These are phyloP conservation scores for Atopsyche davidsoni DNA, from an alignment of 1,140 invertebrate genomes.

Conservation along the genomic window DNA sequence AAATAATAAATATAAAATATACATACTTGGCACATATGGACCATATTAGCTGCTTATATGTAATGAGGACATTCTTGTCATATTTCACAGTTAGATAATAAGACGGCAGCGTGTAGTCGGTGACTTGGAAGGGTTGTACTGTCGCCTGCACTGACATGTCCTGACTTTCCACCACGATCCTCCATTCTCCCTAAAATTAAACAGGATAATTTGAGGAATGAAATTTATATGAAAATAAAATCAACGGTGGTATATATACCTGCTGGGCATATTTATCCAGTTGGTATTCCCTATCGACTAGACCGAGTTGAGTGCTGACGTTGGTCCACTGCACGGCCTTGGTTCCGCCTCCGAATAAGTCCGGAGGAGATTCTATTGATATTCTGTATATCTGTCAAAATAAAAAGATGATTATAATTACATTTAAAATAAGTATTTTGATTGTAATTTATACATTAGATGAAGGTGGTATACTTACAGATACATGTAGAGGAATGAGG, in stretches of 20 bases:
- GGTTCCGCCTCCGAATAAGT: slow-evolving; percentile 33
- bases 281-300: slow-evolving; percentile 47
- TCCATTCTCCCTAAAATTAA: slow-evolving; percentile 26
- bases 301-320: slow-evolving; percentile 44
- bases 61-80: slow-evolving; percentile 34
- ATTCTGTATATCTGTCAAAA: slow-evolving; percentile 48
- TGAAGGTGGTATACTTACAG: slow-evolving; percentile 34
- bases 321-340: slow-evolving; percentile 55
- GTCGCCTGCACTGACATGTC: slow-evolving; percentile 33
- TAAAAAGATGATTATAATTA: neutral
- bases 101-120: slow-evolving; percentile 41
- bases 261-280: slow-evolving; percentile 32
- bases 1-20: too few relatives aligned
- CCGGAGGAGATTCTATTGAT: slow-evolving; percentile 53
- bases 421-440: neutral
- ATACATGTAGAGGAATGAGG: slow-evolving; percentile 44
- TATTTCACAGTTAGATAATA: slow-evolving; percentile 41
- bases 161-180: slow-evolving; percentile 26
- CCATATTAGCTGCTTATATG: slow-evolving; percentile 41
- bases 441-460: neutral
- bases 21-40: slow-evolving; percentile 43
- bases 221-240: neutral
- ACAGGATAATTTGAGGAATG: neutral
- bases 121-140: slow-evolving; percentile 35
- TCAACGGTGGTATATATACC: slow-evolving; percentile 7